Conservation (phyloP, 2,888 invertebrate genomes). For the Autographa pulchrina region DNA sequence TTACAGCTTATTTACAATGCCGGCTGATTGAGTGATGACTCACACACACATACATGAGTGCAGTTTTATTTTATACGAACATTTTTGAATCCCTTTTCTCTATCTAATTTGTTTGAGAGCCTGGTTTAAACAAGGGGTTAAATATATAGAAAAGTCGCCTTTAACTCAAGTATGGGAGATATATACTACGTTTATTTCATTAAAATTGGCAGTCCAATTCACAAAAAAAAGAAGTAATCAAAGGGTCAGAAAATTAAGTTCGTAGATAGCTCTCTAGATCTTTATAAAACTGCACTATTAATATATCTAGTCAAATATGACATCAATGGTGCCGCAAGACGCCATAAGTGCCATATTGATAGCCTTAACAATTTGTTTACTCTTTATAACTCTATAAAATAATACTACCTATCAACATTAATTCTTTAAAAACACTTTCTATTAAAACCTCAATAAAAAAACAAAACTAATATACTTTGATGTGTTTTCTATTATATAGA, state of each 20-base stretch:
- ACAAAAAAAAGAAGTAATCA: constrained; percentile 3
- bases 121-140: not conserved
- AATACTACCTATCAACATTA: constrained; percentile 62
- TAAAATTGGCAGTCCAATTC: not conserved
- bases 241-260: not conserved
- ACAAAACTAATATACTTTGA: constrained; percentile 66
- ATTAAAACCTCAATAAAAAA: constrained; percentile 55
- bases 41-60: constrained; percentile 75
- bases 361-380: constrained; percentile 70
- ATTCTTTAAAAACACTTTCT: constrained; percentile 55
- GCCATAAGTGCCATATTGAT: constrained; percentile 64
- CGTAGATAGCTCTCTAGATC: constrained; percentile 8
- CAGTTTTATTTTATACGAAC: constrained; percentile 74
- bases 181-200: not conserved
- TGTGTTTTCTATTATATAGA: constrained; percentile 65
- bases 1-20: constrained; percentile 75
- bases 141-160: not conserved
- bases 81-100: not conserved
- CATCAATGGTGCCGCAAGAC: constrained; percentile 54
- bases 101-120: not conserved
- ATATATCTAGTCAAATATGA: constrained; percentile 59
- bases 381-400: constrained; percentile 66
- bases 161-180: too few species aligned
- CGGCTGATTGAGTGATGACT: constrained; percentile 75
- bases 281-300: constrained; percentile 74